Percentiles rank a stretch among this genome's conserved stretches.
phyloP scores from a whole-genome alignment of 2,797 vertebrate species.

The Hyperoplus immaculatus region DNA sequence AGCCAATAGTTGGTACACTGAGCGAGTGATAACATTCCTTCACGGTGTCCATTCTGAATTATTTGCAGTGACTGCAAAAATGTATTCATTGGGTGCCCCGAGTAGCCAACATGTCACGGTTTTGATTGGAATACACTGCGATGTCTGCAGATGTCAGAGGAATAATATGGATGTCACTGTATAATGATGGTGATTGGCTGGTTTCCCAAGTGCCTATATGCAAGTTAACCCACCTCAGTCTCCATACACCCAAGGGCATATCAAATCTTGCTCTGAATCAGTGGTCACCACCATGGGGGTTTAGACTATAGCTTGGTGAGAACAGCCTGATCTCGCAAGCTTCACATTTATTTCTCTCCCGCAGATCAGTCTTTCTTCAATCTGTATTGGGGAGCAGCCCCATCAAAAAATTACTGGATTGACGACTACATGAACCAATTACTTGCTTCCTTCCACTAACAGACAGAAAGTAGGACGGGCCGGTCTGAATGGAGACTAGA shows the following conservation, averaged over 20 bases:
- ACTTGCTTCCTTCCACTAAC: too few species aligned
- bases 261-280: conserved; percentile 11
- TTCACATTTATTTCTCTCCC: too few species aligned
- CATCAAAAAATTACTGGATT: too few species aligned
- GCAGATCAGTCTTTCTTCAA: too few species aligned
- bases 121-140: conserved; percentile 47
- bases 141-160: conserved; percentile 28
- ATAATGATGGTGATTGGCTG: not conserved
- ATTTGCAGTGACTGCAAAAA: conserved; percentile 54
- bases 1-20: conserved; percentile 36
- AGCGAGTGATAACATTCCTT: conserved; percentile 40
- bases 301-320: not conserved
- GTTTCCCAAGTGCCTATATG: not conserved
- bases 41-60: conserved; percentile 38
- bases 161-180: conserved; percentile 13
- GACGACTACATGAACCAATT: too few species aligned
- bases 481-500: too few species aligned
- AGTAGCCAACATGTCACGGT: conserved; percentile 30
- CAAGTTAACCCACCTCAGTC: not conserved
- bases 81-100: conserved; percentile 9
- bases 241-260: not conserved
- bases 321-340: too few species aligned
- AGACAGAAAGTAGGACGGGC: too few species aligned
- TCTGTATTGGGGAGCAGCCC: too few species aligned
- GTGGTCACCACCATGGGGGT: not conserved